Evolutionary conservation across 2,797 vertebrate species (phyloP), one percentile per base, ranked within the genome.

Genomic region (Enteromius afrohamiltoni): DNA sequence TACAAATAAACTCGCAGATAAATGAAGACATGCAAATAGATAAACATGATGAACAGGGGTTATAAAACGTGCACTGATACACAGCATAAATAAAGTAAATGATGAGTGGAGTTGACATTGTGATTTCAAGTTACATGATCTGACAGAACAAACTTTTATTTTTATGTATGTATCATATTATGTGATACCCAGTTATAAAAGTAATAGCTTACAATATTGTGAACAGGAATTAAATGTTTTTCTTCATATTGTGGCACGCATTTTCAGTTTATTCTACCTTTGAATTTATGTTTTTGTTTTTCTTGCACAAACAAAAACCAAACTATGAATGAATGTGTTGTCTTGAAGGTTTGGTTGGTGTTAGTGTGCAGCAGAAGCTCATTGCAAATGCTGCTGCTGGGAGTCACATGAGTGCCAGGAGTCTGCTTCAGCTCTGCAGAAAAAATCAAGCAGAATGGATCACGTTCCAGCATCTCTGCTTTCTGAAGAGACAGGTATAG

Each of bases 401-500:
- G 37, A 89, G 88, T 81, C 90, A 89, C 75, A 89, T 86, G 34
- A 87, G 85, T 10, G 82, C 90, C 40, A 91, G 91, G 84, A 91
- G 83, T 62, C 90, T 95, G 0, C 82, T 94, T 55, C 94, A 91
- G 16, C 92, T 95, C 14, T 94, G 93, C 86, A 92, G 77, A 26
- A 91, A 79, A 53, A 89, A 92, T 74, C 92, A 85, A 1, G 77
- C 90, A 55, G 93, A 89, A 26, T 91, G 95, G 93, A 89, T 95
- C 67, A 95, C 96, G 0, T 97, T 97, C 90, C 97, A 97, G 80
- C 96, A 95, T 86, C 93, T 96, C 13, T 95, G 84, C 89, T 97
- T 97, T 86, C 93, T 97, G 40, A 98, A 92, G 89, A 94, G 96
- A 65, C 96, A 96, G 96, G 97, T 99, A 92, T 4, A 62, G 10